Evolutionary conservation across 2,113 vertebrate genomes (phyloP), one percentile per base, ranked within the genome.

Genomic region (Barbus barbus): DNA sequence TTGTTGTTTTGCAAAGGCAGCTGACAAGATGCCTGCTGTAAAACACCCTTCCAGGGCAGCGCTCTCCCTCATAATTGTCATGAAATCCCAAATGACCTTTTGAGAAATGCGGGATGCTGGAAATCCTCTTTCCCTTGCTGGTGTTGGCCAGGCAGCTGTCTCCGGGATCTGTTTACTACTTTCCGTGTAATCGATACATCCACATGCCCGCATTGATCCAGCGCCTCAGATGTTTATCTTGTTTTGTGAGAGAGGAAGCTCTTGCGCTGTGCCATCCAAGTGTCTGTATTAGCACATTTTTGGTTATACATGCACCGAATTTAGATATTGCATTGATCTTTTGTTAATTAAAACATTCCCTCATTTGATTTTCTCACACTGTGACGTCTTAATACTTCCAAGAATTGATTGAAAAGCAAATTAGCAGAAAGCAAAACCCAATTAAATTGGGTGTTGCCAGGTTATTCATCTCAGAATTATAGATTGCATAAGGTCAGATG

Each of bases 101-200:
- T 20, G 24, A 13, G 72, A 46, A 73, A n/a, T 33, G 13, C 11
- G 4, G 73, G 26, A 53, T 26, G 26, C 46, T 53, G 71, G 12
- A 73, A 46, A 61, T 12, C 41, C 9, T 41, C 24, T n/a, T 38
- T 60, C 33, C 28, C 24, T 46, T 4, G 0, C 78, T 11, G 36
- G 46, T 75, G 46, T 75, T 1, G 3, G 14, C 3, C 46, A 12
- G 73, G 65, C 81, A 65, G 74, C 85, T 86, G 81, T 79, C 85
- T 83, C 85, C 3, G 46, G 48, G 74, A 75, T 63, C 22, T 33
- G 33, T 79, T 36, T 53, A 36, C 77, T 53, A 9, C 65, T 63
- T 63, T 78, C 73, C 38, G 36, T 78, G 81, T 71, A 82, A 83
- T 86, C 76, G 9, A 73, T 74, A 79, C 67, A 73, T 26, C 41